Conservation (phyloP, 2,113 vertebrate species). For the Pyrgilauda ruficollis region DNA sequence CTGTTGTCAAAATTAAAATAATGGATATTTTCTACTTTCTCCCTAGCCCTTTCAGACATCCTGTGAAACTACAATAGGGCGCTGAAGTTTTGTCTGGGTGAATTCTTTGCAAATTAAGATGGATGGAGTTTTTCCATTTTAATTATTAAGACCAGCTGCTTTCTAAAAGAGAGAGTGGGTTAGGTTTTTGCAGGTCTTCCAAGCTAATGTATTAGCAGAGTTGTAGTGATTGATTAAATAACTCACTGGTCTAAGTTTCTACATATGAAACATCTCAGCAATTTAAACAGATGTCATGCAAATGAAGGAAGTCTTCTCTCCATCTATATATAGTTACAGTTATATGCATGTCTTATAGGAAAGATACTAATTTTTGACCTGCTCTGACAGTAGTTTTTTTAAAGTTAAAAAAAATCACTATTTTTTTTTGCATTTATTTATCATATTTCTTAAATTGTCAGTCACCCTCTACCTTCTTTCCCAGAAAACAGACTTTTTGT, state of each 20-base stretch:
- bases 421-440: neutral
- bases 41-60: neutral
- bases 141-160: slow-evolving; percentile 50
- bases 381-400: neutral
- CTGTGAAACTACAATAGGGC: neutral
- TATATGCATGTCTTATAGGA: neutral
- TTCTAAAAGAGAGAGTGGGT: neutral
- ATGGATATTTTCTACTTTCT: slow-evolving; percentile 1
- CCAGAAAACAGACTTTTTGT: neutral
- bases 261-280: neutral
- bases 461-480: neutral
- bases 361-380: neutral
- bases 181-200: slow-evolving; percentile 15
- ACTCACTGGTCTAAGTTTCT: neutral
- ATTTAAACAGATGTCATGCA: neutral
- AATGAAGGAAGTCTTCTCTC: neutral
- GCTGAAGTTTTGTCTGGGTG: neutral
- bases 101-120: slow-evolving; percentile 50
- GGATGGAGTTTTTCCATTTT: slow-evolving; percentile 49
- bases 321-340: neutral
- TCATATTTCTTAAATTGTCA: neutral
- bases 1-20: slow-evolving; percentile 28
- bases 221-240: slow-evolving; percentile 32
- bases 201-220: slow-evolving; percentile 25
- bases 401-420: neutral